Evolutionary conservation across 2,113 vertebrate genomes (phyloP).

Genomic region (Sialia sialis): DNA sequence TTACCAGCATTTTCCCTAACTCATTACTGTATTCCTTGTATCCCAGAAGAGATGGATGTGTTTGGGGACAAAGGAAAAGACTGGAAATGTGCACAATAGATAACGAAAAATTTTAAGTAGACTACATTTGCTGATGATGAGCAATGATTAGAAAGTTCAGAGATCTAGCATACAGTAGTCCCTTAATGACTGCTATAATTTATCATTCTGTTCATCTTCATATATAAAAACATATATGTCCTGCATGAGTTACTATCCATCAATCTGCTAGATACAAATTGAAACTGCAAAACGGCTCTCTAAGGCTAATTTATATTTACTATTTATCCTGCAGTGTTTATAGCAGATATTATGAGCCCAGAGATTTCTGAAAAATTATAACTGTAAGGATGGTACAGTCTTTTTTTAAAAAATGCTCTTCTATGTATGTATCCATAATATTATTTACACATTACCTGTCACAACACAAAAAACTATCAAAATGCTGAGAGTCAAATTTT

Average conservation of each 20-base stretch:
- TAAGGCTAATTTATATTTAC: background rate
- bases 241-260: background rate
- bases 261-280: background rate
- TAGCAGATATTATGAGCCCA: background rate
- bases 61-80: background rate
- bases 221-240: background rate
- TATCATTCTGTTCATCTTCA: background rate
- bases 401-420: background rate
- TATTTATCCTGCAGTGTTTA: background rate
- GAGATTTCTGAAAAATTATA: background rate
- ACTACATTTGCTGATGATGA: background rate
- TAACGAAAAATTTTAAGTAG: background rate
- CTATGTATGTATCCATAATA: background rate
- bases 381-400: background rate
- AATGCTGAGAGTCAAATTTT: background rate
- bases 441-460: background rate
- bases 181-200: background rate
- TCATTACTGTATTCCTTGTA: background rate
- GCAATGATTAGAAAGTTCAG: background rate
- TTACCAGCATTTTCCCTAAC: background rate
- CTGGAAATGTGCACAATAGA: background rate
- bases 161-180: background rate
- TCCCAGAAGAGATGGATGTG: background rate
- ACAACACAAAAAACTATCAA: background rate
- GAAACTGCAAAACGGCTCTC: background rate